Conservation (phyloP, 2,113 vertebrate species). For the Morone chrysops region DNA sequence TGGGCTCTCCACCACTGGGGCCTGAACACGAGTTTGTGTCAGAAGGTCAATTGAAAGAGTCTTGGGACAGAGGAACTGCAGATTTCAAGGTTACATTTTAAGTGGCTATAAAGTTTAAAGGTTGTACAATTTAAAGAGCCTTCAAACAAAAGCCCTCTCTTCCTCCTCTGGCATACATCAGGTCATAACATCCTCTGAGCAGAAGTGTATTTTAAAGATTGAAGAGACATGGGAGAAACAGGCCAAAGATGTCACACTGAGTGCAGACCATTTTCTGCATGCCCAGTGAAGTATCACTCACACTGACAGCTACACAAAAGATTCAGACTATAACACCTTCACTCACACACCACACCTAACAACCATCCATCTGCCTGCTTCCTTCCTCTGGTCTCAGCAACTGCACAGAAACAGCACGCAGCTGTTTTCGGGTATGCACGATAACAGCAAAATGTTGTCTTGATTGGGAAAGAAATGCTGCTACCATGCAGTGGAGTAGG, state of each 20-base stretch:
- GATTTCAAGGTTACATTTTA: slow-evolving; percentile 12
- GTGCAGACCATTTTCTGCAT: slow-evolving; percentile 21
- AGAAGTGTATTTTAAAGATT: slow-evolving; percentile 21
- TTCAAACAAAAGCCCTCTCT: slow-evolving; percentile 51
- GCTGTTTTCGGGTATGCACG: background rate
- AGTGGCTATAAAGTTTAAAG: slow-evolving; percentile 19
- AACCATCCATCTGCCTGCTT: background rate
- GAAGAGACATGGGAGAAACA: slow-evolving; percentile 29
- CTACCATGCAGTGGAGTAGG: background rate
- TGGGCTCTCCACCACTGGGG: background rate
- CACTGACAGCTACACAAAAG: slow-evolving; percentile 48
- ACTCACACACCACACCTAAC: slow-evolving; percentile 8
- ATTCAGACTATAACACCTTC: slow-evolving; percentile 25
- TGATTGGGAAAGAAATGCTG: background rate
- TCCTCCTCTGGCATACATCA: slow-evolving; percentile 19
- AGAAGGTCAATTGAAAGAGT: background rate
- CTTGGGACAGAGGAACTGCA: background rate
- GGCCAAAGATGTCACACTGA: slow-evolving; percentile 12
- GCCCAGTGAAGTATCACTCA: slow-evolving; percentile 27
- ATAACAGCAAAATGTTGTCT: background rate
- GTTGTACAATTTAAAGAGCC: slow-evolving; percentile 31
- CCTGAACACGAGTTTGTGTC: slow-evolving; percentile 1
- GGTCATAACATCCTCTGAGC: slow-evolving; percentile 38
- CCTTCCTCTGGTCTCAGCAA: background rate
- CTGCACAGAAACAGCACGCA: background rate